Evolutionary conservation across 2,797 vertebrate genomes (phyloP), one percentile per base, ranked within the genome.

Genomic region (Paedocypris micromegethes): DNA sequence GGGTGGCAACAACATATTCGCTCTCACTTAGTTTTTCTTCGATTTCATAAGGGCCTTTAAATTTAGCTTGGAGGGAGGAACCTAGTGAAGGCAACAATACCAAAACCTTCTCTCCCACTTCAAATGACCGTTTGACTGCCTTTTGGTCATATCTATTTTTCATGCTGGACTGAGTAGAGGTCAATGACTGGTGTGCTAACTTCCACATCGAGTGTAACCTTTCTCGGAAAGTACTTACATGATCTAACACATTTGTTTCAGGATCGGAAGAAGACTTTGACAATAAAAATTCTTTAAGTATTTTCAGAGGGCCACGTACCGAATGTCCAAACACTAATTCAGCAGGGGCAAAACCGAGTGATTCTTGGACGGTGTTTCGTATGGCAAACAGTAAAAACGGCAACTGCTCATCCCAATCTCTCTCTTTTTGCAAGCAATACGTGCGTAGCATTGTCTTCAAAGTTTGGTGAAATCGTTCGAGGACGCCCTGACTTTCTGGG

Each of bases 271-370:
- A n/a, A 7, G 54, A 23, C 23, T 23, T 23, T 23, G 23, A 23
- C 23, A 23, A 23, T 23, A 23, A 23, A 23, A 23, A 51, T 4
- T 68, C 64, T 23, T 56, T 38, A 3, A 67, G 9, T 9, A 73
- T 3, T 5, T 68, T 67, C 9, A 68, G 39, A 3, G 71, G 65
- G 2, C 71, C 51, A 5, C 9, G 40, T 4, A 73, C 3, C 2
- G 39, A 42, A 6, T 67, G 64, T 1, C 57, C 39, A 9, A 72
- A 67, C 2, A 68, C 58, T 2, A 73, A 47, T 8, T 63, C 58
- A 40, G 58, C 45, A 2, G 59, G 72, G 9, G 63, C 66, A 9
- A 66, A 66, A 5, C 59, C 46, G 3, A 50, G 9, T 1, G 49
- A 41, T 4, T 66, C 63, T 39, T 55, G 54, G 1, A 56, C 54